phyloP scores from a whole-genome alignment of 2,113 vertebrate species.

The Scytalopus superciliaris region DNA sequence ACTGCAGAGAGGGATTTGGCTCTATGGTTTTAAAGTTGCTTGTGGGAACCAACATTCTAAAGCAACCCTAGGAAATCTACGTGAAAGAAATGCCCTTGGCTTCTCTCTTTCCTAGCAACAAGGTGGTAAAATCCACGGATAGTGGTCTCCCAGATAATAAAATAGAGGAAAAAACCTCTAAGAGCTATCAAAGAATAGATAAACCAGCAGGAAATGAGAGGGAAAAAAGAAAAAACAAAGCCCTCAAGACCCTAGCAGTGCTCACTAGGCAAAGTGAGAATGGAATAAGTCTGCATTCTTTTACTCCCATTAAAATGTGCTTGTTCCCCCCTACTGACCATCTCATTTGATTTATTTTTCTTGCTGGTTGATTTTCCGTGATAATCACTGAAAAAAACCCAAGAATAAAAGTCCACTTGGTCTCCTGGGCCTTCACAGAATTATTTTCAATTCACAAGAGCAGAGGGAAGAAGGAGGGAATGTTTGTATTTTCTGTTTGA shows the following conservation, averaged over 20 bases:
- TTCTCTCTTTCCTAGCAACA: not conserved
- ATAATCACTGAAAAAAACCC: constrained; percentile 16
- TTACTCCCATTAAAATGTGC: constrained; percentile 2
- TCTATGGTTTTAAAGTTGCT: not conserved
- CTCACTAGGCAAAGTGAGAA: constrained; percentile 31
- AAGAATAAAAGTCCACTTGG: constrained; percentile 1
- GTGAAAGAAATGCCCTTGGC: not conserved
- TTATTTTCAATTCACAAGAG: not conserved
- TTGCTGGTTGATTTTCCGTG: not conserved
- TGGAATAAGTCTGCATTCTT: not conserved
- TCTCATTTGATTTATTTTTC: not conserved
- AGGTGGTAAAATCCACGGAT: not conserved
- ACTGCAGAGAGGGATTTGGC: not conserved
- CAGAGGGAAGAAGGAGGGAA: not conserved
- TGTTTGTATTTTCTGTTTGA: constrained; percentile 24
- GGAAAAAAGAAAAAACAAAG: not conserved
- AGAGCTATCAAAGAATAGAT: not conserved
- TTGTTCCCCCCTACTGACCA: not conserved
- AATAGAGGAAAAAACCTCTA: not conserved
- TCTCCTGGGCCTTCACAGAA: not conserved
- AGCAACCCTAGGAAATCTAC: not conserved
- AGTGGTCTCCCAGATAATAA: not conserved
- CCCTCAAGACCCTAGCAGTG: not conserved
- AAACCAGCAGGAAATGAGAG: not conserved
- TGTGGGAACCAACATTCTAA: not conserved